These are phyloP conservation scores for Hemichromis elongatus DNA, from an alignment of 2,113 vertebrate genomes.

Conservation along the genomic window DNA sequence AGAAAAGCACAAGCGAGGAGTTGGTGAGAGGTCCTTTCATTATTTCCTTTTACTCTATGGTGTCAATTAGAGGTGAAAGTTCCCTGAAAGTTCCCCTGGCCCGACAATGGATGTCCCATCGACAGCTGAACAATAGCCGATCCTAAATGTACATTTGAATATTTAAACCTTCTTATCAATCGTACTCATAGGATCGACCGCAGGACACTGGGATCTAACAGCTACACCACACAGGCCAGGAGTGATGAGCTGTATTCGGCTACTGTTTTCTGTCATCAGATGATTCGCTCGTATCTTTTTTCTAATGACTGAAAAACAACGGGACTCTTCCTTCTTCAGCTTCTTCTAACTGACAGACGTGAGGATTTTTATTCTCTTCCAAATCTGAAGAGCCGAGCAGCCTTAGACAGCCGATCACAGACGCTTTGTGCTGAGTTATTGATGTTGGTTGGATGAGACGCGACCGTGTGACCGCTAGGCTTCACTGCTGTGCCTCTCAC, in stretches of 20 bases:
- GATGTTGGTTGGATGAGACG: neutral
- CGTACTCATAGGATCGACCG: neutral
- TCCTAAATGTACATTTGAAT: neutral
- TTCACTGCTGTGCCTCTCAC: neutral
- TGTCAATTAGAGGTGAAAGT: neutral
- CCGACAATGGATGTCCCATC: neutral
- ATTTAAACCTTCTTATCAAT: neutral
- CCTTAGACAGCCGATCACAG: neutral
- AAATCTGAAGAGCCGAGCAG: neutral
- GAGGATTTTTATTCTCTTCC: neutral
- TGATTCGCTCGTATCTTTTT: neutral
- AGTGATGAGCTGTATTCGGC: neutral
- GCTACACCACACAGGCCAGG: neutral
- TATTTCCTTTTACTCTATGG: neutral
- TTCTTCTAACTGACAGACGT: neutral
- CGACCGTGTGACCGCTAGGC: neutral
- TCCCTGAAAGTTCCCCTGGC: neutral
- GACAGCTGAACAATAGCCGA: neutral
- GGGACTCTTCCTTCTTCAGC: neutral
- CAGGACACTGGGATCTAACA: neutral
- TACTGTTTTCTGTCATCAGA: neutral
- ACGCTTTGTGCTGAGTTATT: neutral
- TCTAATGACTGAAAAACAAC: accelerated
- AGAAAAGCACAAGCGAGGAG: neutral
- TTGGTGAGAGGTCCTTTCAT: neutral